These are phyloP conservation scores for Hydrotaea cyrtoneurina DNA, from an alignment of 2,888 invertebrate species.

Conservation along the genomic window DNA sequence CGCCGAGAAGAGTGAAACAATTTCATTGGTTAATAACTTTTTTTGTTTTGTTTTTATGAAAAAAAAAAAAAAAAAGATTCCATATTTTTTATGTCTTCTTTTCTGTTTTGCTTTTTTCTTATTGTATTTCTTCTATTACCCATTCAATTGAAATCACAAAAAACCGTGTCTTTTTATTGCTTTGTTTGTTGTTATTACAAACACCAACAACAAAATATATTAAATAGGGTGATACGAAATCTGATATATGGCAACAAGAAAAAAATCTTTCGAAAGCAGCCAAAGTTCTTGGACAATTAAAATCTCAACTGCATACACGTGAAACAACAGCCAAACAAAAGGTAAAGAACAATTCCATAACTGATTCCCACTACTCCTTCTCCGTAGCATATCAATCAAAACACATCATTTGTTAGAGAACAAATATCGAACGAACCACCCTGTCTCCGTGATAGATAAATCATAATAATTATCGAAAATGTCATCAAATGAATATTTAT, in stretches of 20 bases:
- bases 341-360: conserved; percentile 75
- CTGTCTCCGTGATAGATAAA: neutral
- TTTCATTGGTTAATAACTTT: conserved; percentile 48
- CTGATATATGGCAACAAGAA: conserved; percentile 82
- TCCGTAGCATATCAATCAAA: neutral
- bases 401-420: neutral
- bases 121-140: neutral
- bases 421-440: neutral
- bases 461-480: neutral
- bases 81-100: conserved; percentile 31
- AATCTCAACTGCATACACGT: conserved; percentile 81
- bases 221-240: conserved; percentile 80
- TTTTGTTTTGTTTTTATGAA: neutral
- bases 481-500: neutral
- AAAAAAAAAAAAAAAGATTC: conserved; percentile 3
- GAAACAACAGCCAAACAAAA: conserved; percentile 81
- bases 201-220: conserved; percentile 46
- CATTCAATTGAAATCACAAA: conserved; percentile 9
- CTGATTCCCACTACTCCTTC: conserved; percentile 20
- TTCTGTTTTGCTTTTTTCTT: conserved; percentile 10
- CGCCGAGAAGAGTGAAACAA: neutral
- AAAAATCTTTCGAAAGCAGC: conserved; percentile 82
- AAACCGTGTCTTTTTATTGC: conserved; percentile 21
- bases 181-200: conserved; percentile 49
- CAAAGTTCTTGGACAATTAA: conserved; percentile 82